Conservation (phyloP, 2,888 invertebrate species). For the Agriopis marginaria region DNA sequence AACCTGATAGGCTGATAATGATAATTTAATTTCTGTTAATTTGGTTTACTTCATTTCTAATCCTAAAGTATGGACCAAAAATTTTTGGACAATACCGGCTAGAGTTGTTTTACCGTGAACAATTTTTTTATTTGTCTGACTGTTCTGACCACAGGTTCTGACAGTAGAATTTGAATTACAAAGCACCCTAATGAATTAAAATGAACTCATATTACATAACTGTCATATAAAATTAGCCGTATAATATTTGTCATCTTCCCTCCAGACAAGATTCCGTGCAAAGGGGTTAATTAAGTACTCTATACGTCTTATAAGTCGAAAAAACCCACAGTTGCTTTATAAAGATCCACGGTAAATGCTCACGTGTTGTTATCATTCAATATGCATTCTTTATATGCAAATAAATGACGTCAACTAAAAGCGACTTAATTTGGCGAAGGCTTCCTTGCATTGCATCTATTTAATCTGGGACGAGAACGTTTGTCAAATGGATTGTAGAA, state of each 20-base stretch:
- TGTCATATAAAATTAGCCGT: not conserved
- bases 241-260: not conserved
- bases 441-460: slow-evolving; percentile 27
- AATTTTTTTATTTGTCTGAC: too few species aligned
- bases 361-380: slow-evolving; percentile 30
- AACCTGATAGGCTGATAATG: not conserved
- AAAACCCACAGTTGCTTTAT: not conserved
- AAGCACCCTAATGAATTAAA: not conserved
- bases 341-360: not conserved
- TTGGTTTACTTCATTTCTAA: too few species aligned
- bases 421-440: slow-evolving; percentile 27
- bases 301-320: not conserved
- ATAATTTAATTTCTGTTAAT: not conserved
- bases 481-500: not conserved
- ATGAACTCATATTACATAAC: not conserved
- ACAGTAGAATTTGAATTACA: not conserved
- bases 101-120: not conserved
- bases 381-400: slow-evolving; percentile 35
- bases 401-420: slow-evolving; percentile 41
- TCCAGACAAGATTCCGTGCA: not conserved
- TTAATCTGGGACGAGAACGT: not conserved
- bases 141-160: too few species aligned
- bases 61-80: too few species aligned
- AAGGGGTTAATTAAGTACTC: too few species aligned
- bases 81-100: too few species aligned